Evolutionary conservation across 2,113 vertebrate genomes (phyloP).

Genomic region (Sapajus apella): DNA sequence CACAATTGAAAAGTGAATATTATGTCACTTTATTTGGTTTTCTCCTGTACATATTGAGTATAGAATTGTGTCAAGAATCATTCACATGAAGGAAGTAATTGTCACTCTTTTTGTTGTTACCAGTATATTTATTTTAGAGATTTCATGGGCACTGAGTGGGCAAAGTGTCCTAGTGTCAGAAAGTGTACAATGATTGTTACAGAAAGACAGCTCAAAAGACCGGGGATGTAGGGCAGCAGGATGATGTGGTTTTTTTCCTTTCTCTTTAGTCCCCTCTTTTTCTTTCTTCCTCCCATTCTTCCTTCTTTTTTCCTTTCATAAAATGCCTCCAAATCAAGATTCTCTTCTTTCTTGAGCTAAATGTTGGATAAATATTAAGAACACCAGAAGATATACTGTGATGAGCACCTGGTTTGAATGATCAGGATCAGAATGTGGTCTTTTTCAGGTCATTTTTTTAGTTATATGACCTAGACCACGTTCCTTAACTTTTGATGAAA

Average conservation of each 20-base stretch:
- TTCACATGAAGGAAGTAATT: neutral
- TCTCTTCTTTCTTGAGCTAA: neutral
- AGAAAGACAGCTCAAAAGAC: neutral
- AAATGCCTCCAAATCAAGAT: conserved; percentile 4
- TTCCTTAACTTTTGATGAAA: neutral
- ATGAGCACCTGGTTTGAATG: neutral
- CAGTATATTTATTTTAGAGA: neutral
- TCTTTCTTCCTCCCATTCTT: neutral
- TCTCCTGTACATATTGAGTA: neutral
- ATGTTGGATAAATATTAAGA: neutral
- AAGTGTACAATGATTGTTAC: neutral
- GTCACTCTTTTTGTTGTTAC: neutral
- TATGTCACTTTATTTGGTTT: neutral
- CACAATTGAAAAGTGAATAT: neutral
- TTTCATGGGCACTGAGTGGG: neutral
- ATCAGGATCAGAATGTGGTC: neutral
- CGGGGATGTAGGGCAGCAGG: neutral
- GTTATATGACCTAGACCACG: neutral
- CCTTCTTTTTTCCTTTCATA: neutral
- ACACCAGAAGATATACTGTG: neutral
- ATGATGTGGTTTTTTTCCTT: neutral
- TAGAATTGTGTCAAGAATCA: neutral
- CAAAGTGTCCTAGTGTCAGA: neutral
- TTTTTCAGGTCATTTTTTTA: neutral
- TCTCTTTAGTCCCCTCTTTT: neutral